Percentiles rank a stretch among this genome's conserved stretches.
phyloP scores from a whole-genome alignment of 2,113 vertebrate species.

The Speoplatyrhinus poulsoni region DNA sequence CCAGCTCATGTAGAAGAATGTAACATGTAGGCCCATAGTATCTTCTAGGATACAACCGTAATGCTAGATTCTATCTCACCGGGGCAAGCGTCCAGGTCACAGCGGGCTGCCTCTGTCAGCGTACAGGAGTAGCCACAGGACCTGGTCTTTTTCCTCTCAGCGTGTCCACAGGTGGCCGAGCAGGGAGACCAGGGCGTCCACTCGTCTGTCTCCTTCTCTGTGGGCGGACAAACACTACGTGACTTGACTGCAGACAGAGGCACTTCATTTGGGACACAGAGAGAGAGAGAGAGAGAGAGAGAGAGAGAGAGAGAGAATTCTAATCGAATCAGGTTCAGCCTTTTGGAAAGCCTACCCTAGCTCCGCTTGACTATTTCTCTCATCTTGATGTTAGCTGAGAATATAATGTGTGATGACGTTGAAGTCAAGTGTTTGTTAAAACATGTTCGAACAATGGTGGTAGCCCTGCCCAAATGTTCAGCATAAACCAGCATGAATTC shows the following conservation, averaged over 20 bases:
- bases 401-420: too few relatives aligned
- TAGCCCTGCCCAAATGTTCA: too few relatives aligned
- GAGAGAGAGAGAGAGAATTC: neutral
- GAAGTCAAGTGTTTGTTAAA: too few relatives aligned
- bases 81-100: conserved; percentile 80
- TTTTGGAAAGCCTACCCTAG: neutral
- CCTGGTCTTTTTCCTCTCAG: conserved; percentile 84
- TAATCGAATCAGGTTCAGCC: neutral
- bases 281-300: neutral
- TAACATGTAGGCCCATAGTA: too few relatives aligned
- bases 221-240: conserved; percentile 21
- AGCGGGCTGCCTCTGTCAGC: conserved; percentile 82
- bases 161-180: conserved; percentile 81
- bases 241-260: neutral
- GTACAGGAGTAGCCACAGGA: conserved; percentile 87
- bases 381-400: too few relatives aligned
- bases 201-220: conserved; percentile 83
- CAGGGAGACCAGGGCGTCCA: conserved; percentile 92
- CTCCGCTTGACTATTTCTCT: too few relatives aligned
- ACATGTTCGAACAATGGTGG: too few relatives aligned
- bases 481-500: too few relatives aligned
- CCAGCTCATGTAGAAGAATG: neutral
- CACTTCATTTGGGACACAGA: neutral
- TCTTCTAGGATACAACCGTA: neutral
- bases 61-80: conserved; percentile 68